Percentiles rank a stretch among this genome's conserved stretches.
These are phyloP conservation scores for Semaprochilodus insignis DNA, from an alignment of 2,797 vertebrate species.

Conservation along the genomic window DNA sequence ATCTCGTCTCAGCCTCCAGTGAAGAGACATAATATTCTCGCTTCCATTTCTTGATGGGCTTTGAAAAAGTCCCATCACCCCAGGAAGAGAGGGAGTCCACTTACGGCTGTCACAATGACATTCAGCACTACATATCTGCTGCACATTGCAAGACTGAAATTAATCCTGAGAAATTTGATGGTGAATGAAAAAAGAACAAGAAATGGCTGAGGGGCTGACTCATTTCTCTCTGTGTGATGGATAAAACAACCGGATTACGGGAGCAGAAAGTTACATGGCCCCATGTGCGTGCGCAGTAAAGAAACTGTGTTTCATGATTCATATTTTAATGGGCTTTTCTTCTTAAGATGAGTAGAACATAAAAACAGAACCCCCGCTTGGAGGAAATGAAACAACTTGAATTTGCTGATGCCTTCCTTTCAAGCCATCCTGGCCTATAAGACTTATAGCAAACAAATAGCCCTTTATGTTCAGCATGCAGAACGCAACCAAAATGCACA, in stretches of 20 bases:
- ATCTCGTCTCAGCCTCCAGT: constrained; percentile 37
- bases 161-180: constrained; percentile 59
- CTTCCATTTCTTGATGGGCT: constrained; percentile 40
- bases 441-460: constrained; percentile 6
- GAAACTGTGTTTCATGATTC: constrained; percentile 28
- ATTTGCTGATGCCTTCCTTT: constrained; percentile 25
- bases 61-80: constrained; percentile 54
- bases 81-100: constrained; percentile 41
- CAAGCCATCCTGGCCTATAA: neutral
- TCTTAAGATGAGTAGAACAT: constrained; percentile 6
- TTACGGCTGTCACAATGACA: constrained; percentile 51
- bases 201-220: constrained; percentile 42
- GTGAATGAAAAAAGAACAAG: constrained; percentile 44
- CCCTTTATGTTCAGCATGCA: neutral
- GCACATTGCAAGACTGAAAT: constrained; percentile 53
- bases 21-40: constrained; percentile 31
- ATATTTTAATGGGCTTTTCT: constrained; percentile 24
- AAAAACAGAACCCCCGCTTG: neutral
- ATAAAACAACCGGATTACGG: constrained; percentile 54
- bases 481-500: neutral
- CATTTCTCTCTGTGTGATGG: constrained; percentile 48
- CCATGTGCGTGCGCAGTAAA: constrained; percentile 22
- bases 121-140: constrained; percentile 51
- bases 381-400: constrained; percentile 7
- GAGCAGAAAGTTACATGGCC: constrained; percentile 49